Base-by-base conservation (phyloP, 2,113 vertebrate species). In the Geococcyx californianus region DNA sequence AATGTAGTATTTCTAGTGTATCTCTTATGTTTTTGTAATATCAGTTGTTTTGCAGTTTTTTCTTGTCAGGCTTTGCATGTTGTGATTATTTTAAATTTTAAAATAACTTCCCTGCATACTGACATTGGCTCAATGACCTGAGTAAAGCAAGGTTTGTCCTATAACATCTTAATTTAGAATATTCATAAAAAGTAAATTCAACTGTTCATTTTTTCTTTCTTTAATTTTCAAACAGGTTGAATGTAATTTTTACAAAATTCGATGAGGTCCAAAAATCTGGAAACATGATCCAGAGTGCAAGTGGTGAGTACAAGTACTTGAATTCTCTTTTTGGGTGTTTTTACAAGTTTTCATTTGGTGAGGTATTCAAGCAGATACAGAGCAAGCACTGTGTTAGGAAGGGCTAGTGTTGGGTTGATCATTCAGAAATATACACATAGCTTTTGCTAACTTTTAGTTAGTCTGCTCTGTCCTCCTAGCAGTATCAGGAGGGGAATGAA, bases 251-350 rank as follows among this genome's bases (percentile, higher is more conserved):
- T 97, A 98, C 98, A 89, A 99, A 98, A 98, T 99, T 99, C 6
- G 99, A 99, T 92, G 99, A 99, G 97, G 99, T 99, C 94, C 99
- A 99, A 97, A 99, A 99, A 98, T 99, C 99, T 38, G 99, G 99
- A 94, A 99, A 98, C 97, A 99, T 99, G 99, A 99, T 99, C 80
- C 98, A 98, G 26, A 98, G 98, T 78, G 98, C 99, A 44, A 96
- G 98, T 95, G 99, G 99, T 99, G 93, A 98, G 99, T 98, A 95
- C 66, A 93, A 89, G 75, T 55, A 25, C 15, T 84, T 75, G 17
- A 34, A 5, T 67, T 42, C 13, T 74, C 45, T 72, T 34, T 47
- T 40, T 59, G 23, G 23, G 23, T 69, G 9, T 38, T 68, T 81
- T 77, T 64, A 64, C 47, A 29, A 76, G 3, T 73, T 87, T 72